Base-by-base conservation (phyloP, 1,140 invertebrate species). In the Drosophila melanica region DNA sequence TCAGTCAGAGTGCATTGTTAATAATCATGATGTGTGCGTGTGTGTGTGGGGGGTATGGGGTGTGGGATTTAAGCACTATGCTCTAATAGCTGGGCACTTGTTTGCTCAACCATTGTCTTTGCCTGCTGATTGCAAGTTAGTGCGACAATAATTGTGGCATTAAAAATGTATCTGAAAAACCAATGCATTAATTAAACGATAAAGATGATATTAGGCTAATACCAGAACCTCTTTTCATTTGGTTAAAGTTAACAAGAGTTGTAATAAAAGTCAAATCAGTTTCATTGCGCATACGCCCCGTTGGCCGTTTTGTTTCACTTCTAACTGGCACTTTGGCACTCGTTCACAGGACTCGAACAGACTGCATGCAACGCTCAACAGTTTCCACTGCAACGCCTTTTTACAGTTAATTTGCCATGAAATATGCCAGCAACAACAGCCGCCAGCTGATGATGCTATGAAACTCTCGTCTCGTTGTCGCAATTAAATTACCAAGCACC, bases 61-160 rank as follows among this genome's bases (percentile, higher is more conserved):
- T 23, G 30, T 41, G 47, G 9, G 35, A 9, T 35, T 35, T 39
- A 37, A 45, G 62, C 30, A 53, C 68, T 76, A 69, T 77, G 73
- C 48, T 37, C 33, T 48, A 44, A 57, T 44, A 50, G 67, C 37
- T 37, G n/a, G 16, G 9, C 33, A 47, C 16, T 39, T 72, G 60
- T 80, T 85, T 78, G 75, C 48, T 48, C 60, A 76, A 67, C 53
- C 63, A 82, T 82, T 87, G 75, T 77, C 82, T 72, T 72, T 75
- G 55, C 53, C 42, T 65, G 50, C 65, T 70, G 79, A 78, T 86
- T 81, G 78, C 81, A 84, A 84, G 77, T 86, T 85, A 70, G 57
- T 82, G 82, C 75, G 82, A 86, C 82, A 86, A 79, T 86, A 82
- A 86, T 82, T 87, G 82, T 59, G 82, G 76, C 57, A 85, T 87